Conservation (phyloP, 2,888 invertebrate genomes). For the Clistopyga incitator region DNA sequence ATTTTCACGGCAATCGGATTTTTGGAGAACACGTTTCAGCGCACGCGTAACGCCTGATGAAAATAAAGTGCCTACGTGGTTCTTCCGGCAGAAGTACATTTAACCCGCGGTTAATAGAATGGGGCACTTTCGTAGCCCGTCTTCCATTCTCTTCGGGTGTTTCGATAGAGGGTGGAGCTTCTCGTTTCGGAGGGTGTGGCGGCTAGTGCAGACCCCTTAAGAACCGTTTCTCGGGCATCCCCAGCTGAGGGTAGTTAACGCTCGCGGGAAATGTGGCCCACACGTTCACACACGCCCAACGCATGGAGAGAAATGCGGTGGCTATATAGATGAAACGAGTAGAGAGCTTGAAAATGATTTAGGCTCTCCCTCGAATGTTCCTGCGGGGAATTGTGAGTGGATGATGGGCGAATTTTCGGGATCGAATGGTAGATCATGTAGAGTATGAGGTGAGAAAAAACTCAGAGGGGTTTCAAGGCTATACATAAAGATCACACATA, state of each 20-base stretch:
- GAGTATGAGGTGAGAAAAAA: conserved; percentile 58
- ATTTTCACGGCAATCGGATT: too few species aligned
- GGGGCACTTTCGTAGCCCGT: conserved; percentile 8
- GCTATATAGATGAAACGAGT: conserved; percentile 59
- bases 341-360: conserved; percentile 77
- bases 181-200: conserved; percentile 79
- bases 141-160: conserved; percentile 21
- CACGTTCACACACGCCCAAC: conserved; percentile 22
- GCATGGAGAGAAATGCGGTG: conserved; percentile 3
- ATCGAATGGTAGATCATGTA: conserved; percentile 20
- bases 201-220: conserved; percentile 63
- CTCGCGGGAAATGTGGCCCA: conserved; percentile 69
- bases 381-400: conserved; percentile 54
- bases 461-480: conserved; percentile 54
- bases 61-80: neutral
- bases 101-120: neutral
- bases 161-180: conserved; percentile 78
- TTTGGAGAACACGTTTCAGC: too few species aligned
- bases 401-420: conserved; percentile 47
- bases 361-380: conserved; percentile 68
- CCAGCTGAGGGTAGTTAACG: conserved; percentile 76
- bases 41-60: neutral
- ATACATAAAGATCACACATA: conserved; percentile 54
- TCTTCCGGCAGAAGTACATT: neutral
- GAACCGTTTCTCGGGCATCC: conserved; percentile 59